Percentiles rank a stretch among this genome's conserved stretches.
Conservation (phyloP, 92 coral and sea anemone species). For the Diadumene lineata region DNA sequence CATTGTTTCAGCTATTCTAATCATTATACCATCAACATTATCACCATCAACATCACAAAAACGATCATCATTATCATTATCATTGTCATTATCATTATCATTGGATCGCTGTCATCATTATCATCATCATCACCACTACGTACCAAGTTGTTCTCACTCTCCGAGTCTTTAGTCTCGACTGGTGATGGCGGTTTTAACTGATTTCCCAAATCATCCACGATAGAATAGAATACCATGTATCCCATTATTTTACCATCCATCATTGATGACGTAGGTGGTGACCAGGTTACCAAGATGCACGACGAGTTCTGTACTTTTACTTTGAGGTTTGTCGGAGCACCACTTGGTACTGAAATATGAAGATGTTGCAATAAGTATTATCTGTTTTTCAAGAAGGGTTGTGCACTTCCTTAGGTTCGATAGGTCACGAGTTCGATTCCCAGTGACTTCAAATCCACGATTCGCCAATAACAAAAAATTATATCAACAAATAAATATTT, state of each 20-base stretch:
- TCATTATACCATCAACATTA: not conserved
- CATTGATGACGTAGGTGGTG: constrained; percentile 57
- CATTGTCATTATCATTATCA: not conserved
- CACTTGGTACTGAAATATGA: constrained; percentile 94
- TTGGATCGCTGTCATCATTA: constrained; percentile 1
- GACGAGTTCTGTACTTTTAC: constrained; percentile 72
- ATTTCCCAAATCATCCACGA: constrained; percentile 63
- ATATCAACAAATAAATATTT: not conserved
- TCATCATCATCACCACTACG: constrained; percentile 15
- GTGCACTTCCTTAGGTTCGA: too few species aligned
- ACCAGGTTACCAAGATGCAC: constrained; percentile 72
- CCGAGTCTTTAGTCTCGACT: constrained; percentile 47
- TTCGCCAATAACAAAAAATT: not conserved
- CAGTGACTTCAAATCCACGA: too few species aligned
- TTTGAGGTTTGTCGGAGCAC: constrained; percentile 75
- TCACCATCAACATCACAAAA: not conserved
- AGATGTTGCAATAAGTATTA: too few species aligned
- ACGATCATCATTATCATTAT: not conserved
- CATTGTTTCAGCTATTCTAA: not conserved
- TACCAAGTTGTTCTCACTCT: constrained; percentile 54
- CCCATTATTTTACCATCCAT: constrained; percentile 83
- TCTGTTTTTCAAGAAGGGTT: too few species aligned
- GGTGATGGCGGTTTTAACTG: constrained; percentile 57
- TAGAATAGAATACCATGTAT: constrained; percentile 69
- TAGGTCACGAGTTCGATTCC: too few species aligned